Percentiles rank a stretch among this genome's conserved stretches.
Evolutionary conservation across 2,888 invertebrate species (phyloP).

Genomic region (Drosophila phalerata): DNA sequence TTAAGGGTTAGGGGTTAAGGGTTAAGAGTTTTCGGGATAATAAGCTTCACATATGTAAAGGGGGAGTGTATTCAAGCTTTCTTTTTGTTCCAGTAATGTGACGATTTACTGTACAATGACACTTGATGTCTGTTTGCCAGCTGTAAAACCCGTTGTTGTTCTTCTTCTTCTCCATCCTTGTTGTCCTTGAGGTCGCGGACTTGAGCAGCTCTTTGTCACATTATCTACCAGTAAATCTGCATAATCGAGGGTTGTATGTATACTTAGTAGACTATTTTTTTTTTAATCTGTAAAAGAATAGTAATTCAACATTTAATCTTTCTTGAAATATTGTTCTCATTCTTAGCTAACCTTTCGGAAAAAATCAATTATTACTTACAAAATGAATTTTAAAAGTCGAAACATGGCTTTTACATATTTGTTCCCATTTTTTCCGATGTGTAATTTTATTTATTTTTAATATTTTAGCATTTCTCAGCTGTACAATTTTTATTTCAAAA

Average conservation of each 20-base stretch:
- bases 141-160: conserved; percentile 44
- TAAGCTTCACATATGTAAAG: conserved; percentile 17
- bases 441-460: too few species aligned
- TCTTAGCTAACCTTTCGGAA: too few species aligned
- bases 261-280: not conserved
- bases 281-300: too few species aligned
- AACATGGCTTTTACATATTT: too few species aligned
- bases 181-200: conserved; percentile 52
- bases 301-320: too few species aligned
- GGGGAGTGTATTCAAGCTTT: conserved; percentile 13
- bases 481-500: too few species aligned
- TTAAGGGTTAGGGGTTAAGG: not conserved
- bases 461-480: too few species aligned
- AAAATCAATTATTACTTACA: too few species aligned
- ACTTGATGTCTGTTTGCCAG: conserved; percentile 38
- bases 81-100: conserved; percentile 35
- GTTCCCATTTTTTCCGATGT: not conserved
- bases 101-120: conserved; percentile 62
- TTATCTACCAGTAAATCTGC: conserved; percentile 12
- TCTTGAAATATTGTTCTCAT: too few species aligned
- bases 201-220: conserved; percentile 54
- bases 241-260: conserved; percentile 8
- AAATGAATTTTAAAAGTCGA: too few species aligned
- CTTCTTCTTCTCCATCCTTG: conserved; percentile 41
- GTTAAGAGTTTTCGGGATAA: conserved; percentile 26